Percentiles rank a stretch among this genome's conserved stretches.
These are phyloP conservation scores for Drosophila sulfurigaster DNA, from an alignment of 1,140 invertebrate genomes.

Conservation along the genomic window DNA sequence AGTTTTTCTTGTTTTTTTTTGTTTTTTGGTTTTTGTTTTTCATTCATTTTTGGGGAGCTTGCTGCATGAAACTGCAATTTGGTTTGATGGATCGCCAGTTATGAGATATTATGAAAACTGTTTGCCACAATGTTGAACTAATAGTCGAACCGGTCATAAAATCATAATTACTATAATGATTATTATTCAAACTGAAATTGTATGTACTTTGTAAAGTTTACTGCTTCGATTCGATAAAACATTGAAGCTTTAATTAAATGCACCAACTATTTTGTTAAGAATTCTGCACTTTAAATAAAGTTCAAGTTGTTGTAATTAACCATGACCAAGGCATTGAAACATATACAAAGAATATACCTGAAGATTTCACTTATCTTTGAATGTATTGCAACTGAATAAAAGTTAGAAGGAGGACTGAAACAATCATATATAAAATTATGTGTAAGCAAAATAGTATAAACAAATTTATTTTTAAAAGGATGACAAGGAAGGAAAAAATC, in stretches of 20 bases:
- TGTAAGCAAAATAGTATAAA: no score
- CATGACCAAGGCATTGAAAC: no score
- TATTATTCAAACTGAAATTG: not conserved
- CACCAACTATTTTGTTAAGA: not conserved
- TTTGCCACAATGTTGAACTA: not conserved
- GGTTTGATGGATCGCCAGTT: constrained; percentile 33
- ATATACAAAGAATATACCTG: no score
- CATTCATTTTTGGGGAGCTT: not conserved
- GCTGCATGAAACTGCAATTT: constrained; percentile 20
- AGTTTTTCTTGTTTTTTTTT: constrained; percentile 1
- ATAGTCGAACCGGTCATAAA: not conserved
- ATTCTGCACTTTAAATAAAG: not conserved
- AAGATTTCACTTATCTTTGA: no score
- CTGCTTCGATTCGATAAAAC: no score
- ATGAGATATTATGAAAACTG: not conserved
- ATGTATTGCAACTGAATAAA: no score
- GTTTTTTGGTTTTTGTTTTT: not conserved
- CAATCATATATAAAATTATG: no score
- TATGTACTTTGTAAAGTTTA: no score
- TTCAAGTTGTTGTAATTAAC: no score
- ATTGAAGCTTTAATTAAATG: not conserved
- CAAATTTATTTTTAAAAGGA: no score
- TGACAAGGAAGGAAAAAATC: no score
- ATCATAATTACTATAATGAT: not conserved
- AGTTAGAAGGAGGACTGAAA: no score